A percentile compares a stretch with the other conserved stretches of the same genome.
phyloP scores from a whole-genome alignment of 53 echinoderm and acorn worm genomes.

The Echinometra lucunter region DNA sequence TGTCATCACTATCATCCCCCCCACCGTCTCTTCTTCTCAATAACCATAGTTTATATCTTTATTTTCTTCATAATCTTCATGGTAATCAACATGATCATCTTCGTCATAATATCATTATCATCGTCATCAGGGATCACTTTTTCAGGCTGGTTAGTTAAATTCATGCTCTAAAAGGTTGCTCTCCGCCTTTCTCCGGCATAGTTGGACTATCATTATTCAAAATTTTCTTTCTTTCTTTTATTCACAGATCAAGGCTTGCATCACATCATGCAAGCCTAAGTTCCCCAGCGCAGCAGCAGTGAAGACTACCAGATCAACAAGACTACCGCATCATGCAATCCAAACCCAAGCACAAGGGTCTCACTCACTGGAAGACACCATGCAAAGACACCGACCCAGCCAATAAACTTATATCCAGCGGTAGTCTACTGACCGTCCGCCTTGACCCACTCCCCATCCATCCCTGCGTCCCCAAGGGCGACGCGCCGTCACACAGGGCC shows the following conservation, averaged over 20 bases:
- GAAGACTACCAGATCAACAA: not conserved
- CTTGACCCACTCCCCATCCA: conserved; percentile 25
- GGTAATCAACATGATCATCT: not conserved
- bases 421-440: not conserved
- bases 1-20: not conserved
- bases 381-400: not conserved
- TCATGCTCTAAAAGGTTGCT: too few relatives aligned
- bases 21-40: not conserved
- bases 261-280: conserved; percentile 44
- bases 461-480: not conserved
- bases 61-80: not conserved
- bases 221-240: not conserved
- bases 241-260: conserved; percentile 48
- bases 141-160: too few relatives aligned
- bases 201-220: too few relatives aligned
- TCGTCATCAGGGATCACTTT: not conserved
- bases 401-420: not conserved
- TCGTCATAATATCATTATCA: not conserved
- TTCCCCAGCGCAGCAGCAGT: not conserved
- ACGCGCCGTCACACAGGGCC: not conserved
- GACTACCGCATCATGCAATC: conserved; percentile 20
- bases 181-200: too few relatives aligned
- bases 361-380: conserved; percentile 59
- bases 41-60: not conserved
- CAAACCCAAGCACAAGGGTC: conserved; percentile 34